Base-by-base conservation (phyloP, 2,797 vertebrate species). In the Mus minutoides region DNA sequence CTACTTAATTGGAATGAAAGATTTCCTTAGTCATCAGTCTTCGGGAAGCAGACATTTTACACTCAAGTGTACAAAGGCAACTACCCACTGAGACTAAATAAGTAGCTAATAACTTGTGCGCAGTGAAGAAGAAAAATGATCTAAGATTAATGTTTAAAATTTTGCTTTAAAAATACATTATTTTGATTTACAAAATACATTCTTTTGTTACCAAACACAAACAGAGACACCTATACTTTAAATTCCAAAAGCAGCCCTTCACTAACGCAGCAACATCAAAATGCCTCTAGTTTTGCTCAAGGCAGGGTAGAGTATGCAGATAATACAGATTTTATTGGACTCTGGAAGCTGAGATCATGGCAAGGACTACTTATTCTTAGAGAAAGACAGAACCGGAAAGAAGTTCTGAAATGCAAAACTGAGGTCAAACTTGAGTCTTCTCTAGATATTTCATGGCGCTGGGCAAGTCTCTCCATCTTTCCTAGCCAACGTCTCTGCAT, bases 131-230 rank as follows among this genome's bases (percentile, higher is more conserved):
- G 67, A 43, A 56, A 16, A 69, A 40, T 31, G 31, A 75, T 37
- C 40, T 93, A n/a, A 67, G 54, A 13, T 14, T 71, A 19, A 91
- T 88, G n/a, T 5, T 67, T 90, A 62, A 67, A 80, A 64, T 78
- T 93, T 37, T 94, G 9, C 62, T 76, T 67, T 87, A 54, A 77
- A 88, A 92, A 67, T 46, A 76, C 29, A 92, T 62, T 78, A 5
- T 77, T 91, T 90, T 86, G 64, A 89, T 86, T 71, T 71, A 71
- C n/a, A 21, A 73, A 78, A 58, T 0, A n/a, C 4, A 13, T 24
- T 21, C 17, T 37, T 46, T 67, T 37, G 19, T 40, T 7, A 6
- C 56, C n/a, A 26, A 64, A 7, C 58, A 76, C 24, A 76, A 79
- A 90, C 46, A 34, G 12, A 46, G 76, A 62, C 10, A 85, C 40